These are phyloP conservation scores for Characodon lateralis DNA, from an alignment of 2,797 vertebrate species.

Conservation along the genomic window DNA sequence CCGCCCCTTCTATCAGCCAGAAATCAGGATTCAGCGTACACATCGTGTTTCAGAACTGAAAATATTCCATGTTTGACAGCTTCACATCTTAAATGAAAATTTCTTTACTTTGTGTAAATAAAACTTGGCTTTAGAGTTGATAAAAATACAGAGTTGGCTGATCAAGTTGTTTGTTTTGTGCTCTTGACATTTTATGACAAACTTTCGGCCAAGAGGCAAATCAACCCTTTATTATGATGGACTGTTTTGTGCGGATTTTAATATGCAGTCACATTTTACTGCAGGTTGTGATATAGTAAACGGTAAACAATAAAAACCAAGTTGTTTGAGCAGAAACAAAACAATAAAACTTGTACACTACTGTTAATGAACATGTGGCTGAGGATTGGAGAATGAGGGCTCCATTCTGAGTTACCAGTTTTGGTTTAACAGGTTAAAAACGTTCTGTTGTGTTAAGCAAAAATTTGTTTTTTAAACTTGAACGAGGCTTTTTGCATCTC, in stretches of 20 bases:
- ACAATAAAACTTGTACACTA: neutral
- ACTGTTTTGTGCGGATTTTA: slow-evolving; percentile 17
- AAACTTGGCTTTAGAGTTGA: neutral
- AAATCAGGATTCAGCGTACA: neutral
- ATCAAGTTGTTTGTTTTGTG: neutral
- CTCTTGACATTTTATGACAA: slow-evolving; percentile 15
- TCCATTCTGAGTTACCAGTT: neutral
- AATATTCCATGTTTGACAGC: neutral
- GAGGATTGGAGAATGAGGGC: neutral
- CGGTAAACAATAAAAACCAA: neutral
- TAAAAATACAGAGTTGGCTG: neutral
- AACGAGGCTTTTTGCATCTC: slow-evolving; percentile 76
- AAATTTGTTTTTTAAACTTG: slow-evolving; percentile 77
- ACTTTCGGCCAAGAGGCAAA: slow-evolving; percentile 1
- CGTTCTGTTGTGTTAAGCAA: neutral
- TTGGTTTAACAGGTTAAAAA: neutral
- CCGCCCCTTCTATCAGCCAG: neutral
- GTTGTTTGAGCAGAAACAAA: neutral
- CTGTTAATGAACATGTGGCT: neutral
- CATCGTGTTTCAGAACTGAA: neutral
- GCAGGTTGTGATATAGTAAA: neutral
- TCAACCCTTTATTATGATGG: slow-evolving; percentile 9
- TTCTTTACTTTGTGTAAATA: slow-evolving; percentile 1
- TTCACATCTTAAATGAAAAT: neutral
- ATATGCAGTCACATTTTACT: slow-evolving; percentile 8